Conservation (phyloP, 1,140 invertebrate genomes). For the Procambarus virginalis region DNA sequence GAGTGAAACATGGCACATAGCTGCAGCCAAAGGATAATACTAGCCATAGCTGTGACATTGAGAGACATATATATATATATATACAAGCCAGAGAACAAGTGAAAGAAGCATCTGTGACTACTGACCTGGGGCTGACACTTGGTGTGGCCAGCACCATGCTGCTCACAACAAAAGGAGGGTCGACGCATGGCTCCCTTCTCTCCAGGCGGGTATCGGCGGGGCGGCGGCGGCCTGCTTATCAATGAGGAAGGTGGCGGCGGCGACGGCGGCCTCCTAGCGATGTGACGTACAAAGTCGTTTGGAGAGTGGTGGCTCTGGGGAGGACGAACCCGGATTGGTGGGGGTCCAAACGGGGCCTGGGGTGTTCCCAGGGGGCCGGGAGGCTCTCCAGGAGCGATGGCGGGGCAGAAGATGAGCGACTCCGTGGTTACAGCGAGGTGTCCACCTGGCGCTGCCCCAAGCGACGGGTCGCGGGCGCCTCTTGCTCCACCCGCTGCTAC, state of each 20-base stretch:
- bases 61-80: too few relatives aligned
- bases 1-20: too few relatives aligned
- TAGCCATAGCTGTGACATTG: too few relatives aligned
- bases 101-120: too few relatives aligned
- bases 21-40: too few relatives aligned
- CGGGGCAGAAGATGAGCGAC: constrained; percentile 17
- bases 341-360: constrained; percentile 49
- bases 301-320: not conserved
- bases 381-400: constrained; percentile 26
- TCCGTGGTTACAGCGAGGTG: constrained; percentile 38
- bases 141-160: constrained; percentile 42
- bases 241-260: not conserved
- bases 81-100: too few relatives aligned
- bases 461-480: not conserved
- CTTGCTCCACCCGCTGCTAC: not conserved
- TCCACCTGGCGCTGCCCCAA: not conserved
- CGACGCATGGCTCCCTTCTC: constrained; percentile 43
- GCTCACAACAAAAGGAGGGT: constrained; percentile 49
- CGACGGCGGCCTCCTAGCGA: too few relatives aligned
- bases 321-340: not conserved
- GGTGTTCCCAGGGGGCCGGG: constrained; percentile 38
- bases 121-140: constrained; percentile 46
- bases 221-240: not conserved
- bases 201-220: not conserved
- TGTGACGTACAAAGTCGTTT: too few relatives aligned